Conservation (phyloP, 2,797 vertebrate genomes). For the Lophius americanus region DNA sequence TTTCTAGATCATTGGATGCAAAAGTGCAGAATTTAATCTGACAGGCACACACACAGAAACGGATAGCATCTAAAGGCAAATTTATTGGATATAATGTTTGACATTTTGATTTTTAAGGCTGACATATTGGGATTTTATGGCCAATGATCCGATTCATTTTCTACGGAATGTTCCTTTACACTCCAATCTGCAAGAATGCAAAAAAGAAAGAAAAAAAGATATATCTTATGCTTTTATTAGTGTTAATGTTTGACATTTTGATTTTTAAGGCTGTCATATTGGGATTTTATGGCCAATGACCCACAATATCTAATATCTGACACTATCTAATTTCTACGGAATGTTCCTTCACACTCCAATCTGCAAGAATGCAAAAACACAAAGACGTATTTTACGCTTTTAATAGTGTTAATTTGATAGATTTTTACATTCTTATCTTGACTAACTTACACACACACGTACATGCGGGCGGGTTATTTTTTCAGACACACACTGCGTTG, state of each 20-base stretch:
- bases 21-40: slow-evolving; percentile 70
- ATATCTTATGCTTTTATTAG: slow-evolving; percentile 25
- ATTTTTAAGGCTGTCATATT: slow-evolving; percentile 65
- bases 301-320: not conserved
- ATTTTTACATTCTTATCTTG: no score
- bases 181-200: not conserved
- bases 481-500: slow-evolving; percentile 36
- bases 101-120: slow-evolving; percentile 72
- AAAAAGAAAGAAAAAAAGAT: not conserved
- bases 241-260: slow-evolving; percentile 73
- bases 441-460: not conserved
- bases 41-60: slow-evolving; percentile 48
- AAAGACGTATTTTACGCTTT: no score
- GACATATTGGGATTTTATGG: slow-evolving; percentile 59
- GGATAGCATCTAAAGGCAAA: slow-evolving; percentile 67
- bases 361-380: not conserved
- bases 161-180: slow-evolving; percentile 2
- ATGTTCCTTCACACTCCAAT: not conserved
- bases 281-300: slow-evolving; percentile 47
- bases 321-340: not conserved
- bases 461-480: slow-evolving; percentile 43
- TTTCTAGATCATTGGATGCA: slow-evolving; percentile 63
- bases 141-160: slow-evolving; percentile 19
- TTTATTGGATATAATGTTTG: slow-evolving; percentile 63
- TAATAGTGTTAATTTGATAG: no score